A percentile compares a stretch with the other conserved stretches of the same genome.
These are phyloP conservation scores for Madoqua kirkii DNA, from an alignment of 2,113 vertebrate genomes.

Conservation along the genomic window DNA sequence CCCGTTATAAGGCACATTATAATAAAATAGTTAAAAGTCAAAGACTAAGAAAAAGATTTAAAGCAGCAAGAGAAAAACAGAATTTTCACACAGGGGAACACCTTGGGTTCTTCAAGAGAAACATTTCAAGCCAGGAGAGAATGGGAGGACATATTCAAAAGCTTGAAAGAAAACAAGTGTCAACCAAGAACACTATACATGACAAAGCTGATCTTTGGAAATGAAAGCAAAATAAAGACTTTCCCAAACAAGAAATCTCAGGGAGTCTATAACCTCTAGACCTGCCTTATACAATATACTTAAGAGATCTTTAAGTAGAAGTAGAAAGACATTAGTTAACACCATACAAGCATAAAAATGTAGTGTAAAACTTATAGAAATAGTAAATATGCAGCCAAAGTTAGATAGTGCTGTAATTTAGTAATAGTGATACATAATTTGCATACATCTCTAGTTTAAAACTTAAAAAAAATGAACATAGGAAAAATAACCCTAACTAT, in stretches of 20 bases:
- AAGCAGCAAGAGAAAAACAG: background rate
- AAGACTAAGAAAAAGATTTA: background rate
- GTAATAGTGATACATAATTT: background rate
- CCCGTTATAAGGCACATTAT: background rate
- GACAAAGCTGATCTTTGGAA: background rate
- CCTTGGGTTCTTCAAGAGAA: background rate
- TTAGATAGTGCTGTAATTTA: background rate
- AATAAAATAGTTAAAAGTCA: background rate
- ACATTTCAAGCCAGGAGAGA: background rate
- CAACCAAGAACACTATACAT: background rate
- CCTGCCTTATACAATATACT: background rate
- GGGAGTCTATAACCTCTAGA: background rate
- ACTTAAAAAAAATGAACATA: background rate
- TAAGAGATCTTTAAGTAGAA: background rate
- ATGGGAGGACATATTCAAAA: background rate
- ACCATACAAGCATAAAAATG: background rate
- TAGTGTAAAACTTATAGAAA: background rate
- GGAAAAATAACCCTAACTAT: background rate
- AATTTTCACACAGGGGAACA: background rate
- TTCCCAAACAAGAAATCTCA: background rate
- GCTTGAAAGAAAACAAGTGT: background rate
- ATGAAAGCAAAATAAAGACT: background rate
- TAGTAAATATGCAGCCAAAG: background rate
- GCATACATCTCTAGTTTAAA: background rate
- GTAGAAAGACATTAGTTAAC: background rate